These are phyloP conservation scores for Phortica variegata DNA, from an alignment of 1,140 invertebrate species.

Conservation along the genomic window DNA sequence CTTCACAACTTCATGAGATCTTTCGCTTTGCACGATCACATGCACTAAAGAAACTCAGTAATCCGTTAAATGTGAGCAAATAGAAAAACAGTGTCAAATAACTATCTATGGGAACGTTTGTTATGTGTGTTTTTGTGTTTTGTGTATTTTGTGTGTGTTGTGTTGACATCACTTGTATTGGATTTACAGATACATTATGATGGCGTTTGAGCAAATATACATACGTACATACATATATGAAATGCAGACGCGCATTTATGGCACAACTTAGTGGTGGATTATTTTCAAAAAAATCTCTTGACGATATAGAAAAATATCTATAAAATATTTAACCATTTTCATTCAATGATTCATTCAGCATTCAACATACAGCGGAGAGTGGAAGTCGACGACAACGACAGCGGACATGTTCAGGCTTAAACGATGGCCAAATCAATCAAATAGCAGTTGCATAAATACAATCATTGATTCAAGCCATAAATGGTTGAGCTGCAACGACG, in stretches of 20 bases:
- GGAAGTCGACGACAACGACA: no score
- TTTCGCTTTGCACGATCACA: constrained; percentile 1
- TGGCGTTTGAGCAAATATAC: constrained; percentile 28
- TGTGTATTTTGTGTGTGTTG: no score
- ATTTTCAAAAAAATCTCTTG: neutral
- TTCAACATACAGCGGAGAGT: no score
- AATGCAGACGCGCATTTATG: neutral
- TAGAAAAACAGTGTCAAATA: constrained; percentile 38
- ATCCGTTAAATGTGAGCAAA: constrained; percentile 53
- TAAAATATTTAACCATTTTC: no score
- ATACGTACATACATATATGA: no score
- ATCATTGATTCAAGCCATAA: neutral
- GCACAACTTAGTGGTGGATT: neutral
- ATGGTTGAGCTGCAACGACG: neutral
- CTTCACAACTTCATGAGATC: constrained; percentile 17
- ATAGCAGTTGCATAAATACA: no score
- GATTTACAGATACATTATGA: constrained; percentile 7
- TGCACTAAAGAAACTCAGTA: constrained; percentile 27
- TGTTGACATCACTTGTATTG: no score
- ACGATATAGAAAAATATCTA: neutral
- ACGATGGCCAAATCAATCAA: no score
- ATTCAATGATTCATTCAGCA: no score
- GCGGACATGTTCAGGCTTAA: no score
- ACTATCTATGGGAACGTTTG: no score
- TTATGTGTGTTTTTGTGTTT: no score